A percentile compares a stretch with the other conserved stretches of the same genome.
These are phyloP conservation scores for Clupea harengus DNA, from an alignment of 2,113 vertebrate species.

Conservation along the genomic window DNA sequence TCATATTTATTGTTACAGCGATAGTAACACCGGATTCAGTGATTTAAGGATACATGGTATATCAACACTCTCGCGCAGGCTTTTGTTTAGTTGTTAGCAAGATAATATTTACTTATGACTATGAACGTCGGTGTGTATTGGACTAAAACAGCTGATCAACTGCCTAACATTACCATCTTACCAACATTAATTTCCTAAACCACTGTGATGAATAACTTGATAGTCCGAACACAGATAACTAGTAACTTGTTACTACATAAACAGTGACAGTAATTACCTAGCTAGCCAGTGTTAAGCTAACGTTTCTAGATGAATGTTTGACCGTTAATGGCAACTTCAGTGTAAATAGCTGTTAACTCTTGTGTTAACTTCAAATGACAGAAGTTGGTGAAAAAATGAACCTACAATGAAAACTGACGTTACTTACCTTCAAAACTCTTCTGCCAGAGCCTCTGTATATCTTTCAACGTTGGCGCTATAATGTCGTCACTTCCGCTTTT, in stretches of 20 bases:
- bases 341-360: background rate
- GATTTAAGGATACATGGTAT: background rate
- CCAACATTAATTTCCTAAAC: too few species aligned
- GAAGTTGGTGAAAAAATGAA: background rate
- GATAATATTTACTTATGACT: too few species aligned
- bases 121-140: too few species aligned
- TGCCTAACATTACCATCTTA: too few species aligned
- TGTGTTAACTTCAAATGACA: background rate
- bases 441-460: background rate
- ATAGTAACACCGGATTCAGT: background rate
- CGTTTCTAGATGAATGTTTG: background rate
- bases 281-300: too few species aligned
- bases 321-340: background rate
- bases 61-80: background rate
- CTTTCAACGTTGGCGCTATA: slow-evolving; percentile 43
- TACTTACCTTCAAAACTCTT: background rate
- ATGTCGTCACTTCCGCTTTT: slow-evolving; percentile 41
- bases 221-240: too few species aligned
- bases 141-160: too few species aligned
- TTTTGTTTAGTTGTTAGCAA: too few species aligned
- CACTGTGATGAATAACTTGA: too few species aligned
- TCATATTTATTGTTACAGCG: background rate
- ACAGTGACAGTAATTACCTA: too few species aligned
- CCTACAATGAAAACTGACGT: background rate
- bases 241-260: too few species aligned